These are phyloP conservation scores for Phorcus lineatus DNA, from an alignment of 2,888 invertebrate genomes.

Conservation along the genomic window DNA sequence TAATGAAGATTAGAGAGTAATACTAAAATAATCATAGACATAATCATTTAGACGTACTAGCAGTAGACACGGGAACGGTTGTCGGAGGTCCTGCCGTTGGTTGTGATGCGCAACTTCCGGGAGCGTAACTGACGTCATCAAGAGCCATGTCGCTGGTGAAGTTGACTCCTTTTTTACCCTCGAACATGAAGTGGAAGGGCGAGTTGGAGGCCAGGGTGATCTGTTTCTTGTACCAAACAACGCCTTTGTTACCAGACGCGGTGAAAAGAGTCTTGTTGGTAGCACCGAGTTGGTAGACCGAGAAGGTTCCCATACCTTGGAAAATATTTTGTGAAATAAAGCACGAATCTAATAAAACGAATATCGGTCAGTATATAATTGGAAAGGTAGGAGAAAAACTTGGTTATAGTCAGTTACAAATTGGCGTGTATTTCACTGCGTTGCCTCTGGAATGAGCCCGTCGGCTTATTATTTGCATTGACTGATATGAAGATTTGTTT, in stretches of 20 bases:
- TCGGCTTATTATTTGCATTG: too few relatives aligned
- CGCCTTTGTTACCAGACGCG: conserved; percentile 56
- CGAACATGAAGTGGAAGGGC: conserved; percentile 59
- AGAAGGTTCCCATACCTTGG: conserved; percentile 59
- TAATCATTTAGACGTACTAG: conserved; percentile 42
- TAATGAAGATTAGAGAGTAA: too few relatives aligned
- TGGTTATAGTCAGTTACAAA: too few relatives aligned
- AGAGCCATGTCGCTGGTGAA: conserved; percentile 64
- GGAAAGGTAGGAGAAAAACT: too few relatives aligned
- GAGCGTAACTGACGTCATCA: conserved; percentile 53
- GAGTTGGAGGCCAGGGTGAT: conserved; percentile 44
- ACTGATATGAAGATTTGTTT: too few relatives aligned
- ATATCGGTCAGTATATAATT: too few relatives aligned
- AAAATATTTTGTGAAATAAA: neutral
- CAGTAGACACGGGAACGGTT: conserved; percentile 48
- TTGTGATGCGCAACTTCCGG: conserved; percentile 57
- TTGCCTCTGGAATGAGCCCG: too few relatives aligned
- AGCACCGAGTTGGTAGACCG: conserved; percentile 50
- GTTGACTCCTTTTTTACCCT: conserved; percentile 57
- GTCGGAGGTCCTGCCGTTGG: conserved; percentile 42
- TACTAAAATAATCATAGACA: too few relatives aligned
- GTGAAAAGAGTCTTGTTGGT: conserved; percentile 50
- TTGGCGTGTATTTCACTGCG: too few relatives aligned
- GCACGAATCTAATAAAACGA: neutral
- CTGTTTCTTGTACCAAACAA: conserved; percentile 55